Conservation (phyloP, 2,888 invertebrate species). For the Polyploca ridens region DNA sequence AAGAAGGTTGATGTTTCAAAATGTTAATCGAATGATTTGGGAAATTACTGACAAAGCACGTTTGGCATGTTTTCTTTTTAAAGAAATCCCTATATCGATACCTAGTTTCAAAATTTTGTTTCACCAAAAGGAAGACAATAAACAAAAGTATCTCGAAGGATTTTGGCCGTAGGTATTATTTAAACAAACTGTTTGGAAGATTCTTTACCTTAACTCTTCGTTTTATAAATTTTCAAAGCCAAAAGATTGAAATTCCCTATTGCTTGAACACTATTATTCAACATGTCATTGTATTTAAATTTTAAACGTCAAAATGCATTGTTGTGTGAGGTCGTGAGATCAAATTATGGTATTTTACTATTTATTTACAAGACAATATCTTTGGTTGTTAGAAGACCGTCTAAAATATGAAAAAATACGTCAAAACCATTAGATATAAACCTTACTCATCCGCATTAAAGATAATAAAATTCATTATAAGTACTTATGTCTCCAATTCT, state of each 20-base stretch:
- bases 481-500: not conserved
- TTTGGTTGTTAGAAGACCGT: not conserved
- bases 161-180: no score
- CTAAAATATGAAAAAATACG: not conserved
- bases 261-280: not conserved
- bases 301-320: not conserved
- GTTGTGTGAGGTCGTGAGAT: not conserved
- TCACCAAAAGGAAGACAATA: not conserved
- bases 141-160: no score
- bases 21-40: no score
- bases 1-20: not conserved
- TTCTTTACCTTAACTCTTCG: no score
- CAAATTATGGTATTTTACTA: not conserved
- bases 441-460: no score
- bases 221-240: no score
- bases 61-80: not conserved
- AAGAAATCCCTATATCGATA: not conserved
- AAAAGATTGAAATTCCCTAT: not conserved
- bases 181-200: no score
- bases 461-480: no score
- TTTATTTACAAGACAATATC: not conserved
- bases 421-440: no score
- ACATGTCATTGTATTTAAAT: not conserved
- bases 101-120: not conserved
- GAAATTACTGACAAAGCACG: no score